phyloP scores from a whole-genome alignment of 1,140 invertebrate genomes.

The Atopsyche davidsoni region DNA sequence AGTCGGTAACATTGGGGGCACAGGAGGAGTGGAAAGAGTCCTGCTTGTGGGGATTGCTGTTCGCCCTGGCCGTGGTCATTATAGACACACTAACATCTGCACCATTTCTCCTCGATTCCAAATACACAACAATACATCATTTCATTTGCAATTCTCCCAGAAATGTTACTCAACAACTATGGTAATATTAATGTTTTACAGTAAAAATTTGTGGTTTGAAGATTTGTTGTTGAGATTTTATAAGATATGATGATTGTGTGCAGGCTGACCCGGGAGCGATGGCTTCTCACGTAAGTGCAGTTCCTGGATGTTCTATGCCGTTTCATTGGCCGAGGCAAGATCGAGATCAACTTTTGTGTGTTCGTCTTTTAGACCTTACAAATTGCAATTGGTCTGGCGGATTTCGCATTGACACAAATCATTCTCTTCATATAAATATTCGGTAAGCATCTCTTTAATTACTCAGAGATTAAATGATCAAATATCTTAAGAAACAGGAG shows the following conservation, averaged over 20 bases:
- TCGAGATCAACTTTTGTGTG: constrained; percentile 81
- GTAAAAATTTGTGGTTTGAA: constrained; percentile 27
- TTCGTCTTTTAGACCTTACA: constrained; percentile 65
- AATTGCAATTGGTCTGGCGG: constrained; percentile 90
- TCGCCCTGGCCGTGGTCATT: constrained; percentile 78
- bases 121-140: constrained; percentile 84
- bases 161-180: constrained; percentile 62
- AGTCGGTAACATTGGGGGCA: constrained; percentile 38
- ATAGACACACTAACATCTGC: constrained; percentile 85
- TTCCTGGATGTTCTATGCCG: constrained; percentile 82
- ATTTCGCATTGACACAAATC: constrained; percentile 77
- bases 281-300: constrained; percentile 67
- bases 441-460: constrained; percentile 55
- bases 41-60: constrained; percentile 83
- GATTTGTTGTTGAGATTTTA: constrained; percentile 14
- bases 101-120: constrained; percentile 90
- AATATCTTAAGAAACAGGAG: constrained; percentile 6
- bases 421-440: constrained; percentile 88
- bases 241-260: constrained; percentile 18
- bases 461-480: too few species aligned
- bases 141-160: constrained; percentile 81
- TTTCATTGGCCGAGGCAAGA: constrained; percentile 94
- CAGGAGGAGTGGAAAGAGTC: constrained; percentile 60
- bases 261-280: constrained; percentile 60
- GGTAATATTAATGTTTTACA: too few species aligned